A percentile compares a stretch with the other conserved stretches of the same genome.
phyloP scores from a whole-genome alignment of 2,113 vertebrate genomes.

The Pampusana beccarii region DNA sequence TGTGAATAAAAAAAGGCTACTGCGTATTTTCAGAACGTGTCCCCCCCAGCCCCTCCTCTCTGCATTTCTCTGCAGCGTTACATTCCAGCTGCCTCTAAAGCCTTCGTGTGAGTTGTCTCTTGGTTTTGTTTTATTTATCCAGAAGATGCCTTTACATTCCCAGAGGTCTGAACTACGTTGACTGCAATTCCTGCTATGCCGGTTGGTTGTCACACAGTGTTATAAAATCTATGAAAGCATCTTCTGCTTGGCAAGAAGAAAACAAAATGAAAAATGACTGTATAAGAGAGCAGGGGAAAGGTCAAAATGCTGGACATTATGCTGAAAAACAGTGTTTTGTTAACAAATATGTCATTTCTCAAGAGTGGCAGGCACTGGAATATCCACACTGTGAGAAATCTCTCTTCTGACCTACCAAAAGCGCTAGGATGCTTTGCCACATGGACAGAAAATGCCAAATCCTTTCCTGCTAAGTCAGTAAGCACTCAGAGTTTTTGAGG shows the following conservation, averaged over 20 bases:
- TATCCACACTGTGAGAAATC: not conserved
- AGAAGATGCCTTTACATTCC: not conserved
- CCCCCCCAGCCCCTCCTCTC: not conserved
- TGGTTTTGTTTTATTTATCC: slow-evolving; percentile 28
- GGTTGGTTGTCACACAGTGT: rapidly evolving
- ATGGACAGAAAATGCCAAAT: not conserved
- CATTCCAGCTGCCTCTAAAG: not conserved
- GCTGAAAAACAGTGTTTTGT: not conserved
- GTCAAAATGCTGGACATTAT: not conserved
- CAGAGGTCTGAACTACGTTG: not conserved
- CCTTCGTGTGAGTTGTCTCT: not conserved
- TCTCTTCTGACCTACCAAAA: not conserved
- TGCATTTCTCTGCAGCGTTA: not conserved
- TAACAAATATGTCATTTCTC: not conserved
- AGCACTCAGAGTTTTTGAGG: not conserved
- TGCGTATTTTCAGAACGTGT: not conserved
- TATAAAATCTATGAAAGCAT: not conserved
- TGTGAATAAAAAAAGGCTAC: not conserved
- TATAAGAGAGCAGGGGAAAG: not conserved
- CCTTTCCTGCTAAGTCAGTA: not conserved
- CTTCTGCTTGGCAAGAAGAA: not conserved
- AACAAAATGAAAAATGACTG: slow-evolving; percentile 9
- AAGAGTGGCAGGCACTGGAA: not conserved
- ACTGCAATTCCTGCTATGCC: not conserved
- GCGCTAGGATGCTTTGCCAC: not conserved